phyloP scores from a whole-genome alignment of 2,888 invertebrate genomes.

The Cephus spinipes region DNA sequence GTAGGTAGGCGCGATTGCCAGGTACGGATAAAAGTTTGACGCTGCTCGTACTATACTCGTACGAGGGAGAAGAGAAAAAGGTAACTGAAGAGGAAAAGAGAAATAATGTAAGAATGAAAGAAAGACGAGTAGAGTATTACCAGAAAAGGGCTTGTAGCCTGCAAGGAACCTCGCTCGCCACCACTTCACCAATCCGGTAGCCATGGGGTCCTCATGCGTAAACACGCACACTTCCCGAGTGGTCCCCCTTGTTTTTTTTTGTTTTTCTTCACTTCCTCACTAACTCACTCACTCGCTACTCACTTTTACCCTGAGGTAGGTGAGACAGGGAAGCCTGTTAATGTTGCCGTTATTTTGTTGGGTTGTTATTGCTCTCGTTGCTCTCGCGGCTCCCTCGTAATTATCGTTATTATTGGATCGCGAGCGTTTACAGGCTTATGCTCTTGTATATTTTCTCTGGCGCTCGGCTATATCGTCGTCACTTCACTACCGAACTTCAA shows the following conservation, averaged over 20 bases:
- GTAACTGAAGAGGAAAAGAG: conserved; percentile 5
- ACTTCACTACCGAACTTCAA: conserved; percentile 21
- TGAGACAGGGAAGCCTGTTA: background rate
- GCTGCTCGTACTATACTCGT: background rate
- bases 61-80: conserved; percentile 6
- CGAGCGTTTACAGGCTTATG: conserved; percentile 19
- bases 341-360: background rate
- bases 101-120: conserved; percentile 4
- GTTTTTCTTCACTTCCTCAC: conserved; percentile 25
- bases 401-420: conserved; percentile 17
- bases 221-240: conserved; percentile 38
- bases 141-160: conserved; percentile 80
- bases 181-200: conserved; percentile 82
- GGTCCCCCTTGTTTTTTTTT: background rate
- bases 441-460: conserved; percentile 22
- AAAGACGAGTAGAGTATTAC: conserved; percentile 65
- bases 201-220: conserved; percentile 72
- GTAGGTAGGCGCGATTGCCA: background rate
- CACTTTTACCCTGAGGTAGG: background rate
- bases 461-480: conserved; percentile 15
- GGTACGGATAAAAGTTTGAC: background rate
- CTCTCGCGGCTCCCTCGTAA: background rate
- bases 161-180: conserved; percentile 81
- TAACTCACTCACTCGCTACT: conserved; percentile 10
- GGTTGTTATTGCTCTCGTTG: background rate